Evolutionary conservation across 1,140 invertebrate genomes (phyloP).

Genomic region (Ooceraea biroi): DNA sequence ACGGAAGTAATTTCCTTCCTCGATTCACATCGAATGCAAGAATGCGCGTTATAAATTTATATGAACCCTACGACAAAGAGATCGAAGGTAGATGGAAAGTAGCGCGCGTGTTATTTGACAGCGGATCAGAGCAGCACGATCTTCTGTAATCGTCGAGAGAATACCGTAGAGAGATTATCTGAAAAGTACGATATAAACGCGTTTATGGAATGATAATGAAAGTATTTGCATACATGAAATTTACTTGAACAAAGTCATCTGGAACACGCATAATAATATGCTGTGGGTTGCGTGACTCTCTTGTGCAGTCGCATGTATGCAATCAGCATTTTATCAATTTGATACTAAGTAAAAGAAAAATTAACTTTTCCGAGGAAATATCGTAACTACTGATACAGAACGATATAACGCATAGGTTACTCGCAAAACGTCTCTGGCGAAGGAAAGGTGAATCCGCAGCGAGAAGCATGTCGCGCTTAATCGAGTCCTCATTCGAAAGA

Average conservation of each 20-base stretch:
- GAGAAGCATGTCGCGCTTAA: background rate
- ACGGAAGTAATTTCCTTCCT: background rate
- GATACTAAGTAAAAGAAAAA: background rate
- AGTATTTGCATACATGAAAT: background rate
- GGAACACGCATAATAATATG: background rate
- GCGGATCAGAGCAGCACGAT: background rate
- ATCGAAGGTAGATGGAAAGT: too few species aligned
- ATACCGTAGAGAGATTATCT: background rate
- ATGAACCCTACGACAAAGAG: background rate
- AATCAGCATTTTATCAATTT: conserved; percentile 10
- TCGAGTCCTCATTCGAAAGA: conserved; percentile 23
- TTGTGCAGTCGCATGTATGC: background rate
- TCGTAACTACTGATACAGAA: too few species aligned
- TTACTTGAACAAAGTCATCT: conserved; percentile 19
- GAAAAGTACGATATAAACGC: background rate
- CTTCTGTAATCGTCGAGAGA: background rate
- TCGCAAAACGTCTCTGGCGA: background rate
- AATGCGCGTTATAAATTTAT: background rate
- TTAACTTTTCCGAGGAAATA: background rate
- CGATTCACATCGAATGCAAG: background rate
- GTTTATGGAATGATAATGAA: conserved; percentile 14
- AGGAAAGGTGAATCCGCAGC: background rate
- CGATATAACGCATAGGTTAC: background rate
- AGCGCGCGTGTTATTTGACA: too few species aligned
- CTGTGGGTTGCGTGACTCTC: background rate